Conservation (phyloP, 2,113 vertebrate genomes). For the Plotosus lineatus region DNA sequence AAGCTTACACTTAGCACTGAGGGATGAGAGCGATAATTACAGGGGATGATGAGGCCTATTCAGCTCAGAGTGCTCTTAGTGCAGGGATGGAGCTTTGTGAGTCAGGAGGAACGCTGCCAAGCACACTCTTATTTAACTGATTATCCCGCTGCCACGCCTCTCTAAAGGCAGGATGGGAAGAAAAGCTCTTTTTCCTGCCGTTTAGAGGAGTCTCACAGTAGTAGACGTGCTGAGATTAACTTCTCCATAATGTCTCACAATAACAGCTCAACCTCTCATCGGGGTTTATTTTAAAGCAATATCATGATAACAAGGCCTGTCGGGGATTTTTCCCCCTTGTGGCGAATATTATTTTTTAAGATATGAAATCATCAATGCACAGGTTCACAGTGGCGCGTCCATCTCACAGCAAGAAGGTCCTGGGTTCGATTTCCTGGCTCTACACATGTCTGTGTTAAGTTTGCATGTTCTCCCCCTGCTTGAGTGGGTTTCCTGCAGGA, state of each 20-base stretch:
- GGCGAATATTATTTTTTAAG: neutral
- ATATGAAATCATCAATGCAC: neutral
- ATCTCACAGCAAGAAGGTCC: no score
- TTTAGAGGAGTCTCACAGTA: neutral
- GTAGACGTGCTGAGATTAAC: neutral
- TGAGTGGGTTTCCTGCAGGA: no score
- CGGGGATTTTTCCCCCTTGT: no score
- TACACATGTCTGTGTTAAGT: no score
- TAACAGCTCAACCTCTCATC: neutral
- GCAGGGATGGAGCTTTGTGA: constrained; percentile 25
- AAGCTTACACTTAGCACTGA: constrained; percentile 56
- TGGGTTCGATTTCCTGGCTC: no score
- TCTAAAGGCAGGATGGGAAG: constrained; percentile 3
- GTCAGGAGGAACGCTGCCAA: constrained; percentile 39
- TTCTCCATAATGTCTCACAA: neutral
- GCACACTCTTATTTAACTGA: constrained; percentile 20
- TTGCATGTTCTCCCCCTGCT: no score
- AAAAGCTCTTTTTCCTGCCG: constrained; percentile 26
- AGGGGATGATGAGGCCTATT: constrained; percentile 53
- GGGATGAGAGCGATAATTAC: constrained; percentile 55
- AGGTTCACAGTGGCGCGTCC: no score
- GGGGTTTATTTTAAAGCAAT: neutral
- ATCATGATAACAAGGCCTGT: neutral
- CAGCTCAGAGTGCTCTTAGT: constrained; percentile 20
- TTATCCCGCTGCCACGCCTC: constrained; percentile 38